Evolutionary conservation across 2,888 invertebrate genomes (phyloP), one percentile per base, ranked within the genome.

Genomic region (Hypercompe scribonia): DNA sequence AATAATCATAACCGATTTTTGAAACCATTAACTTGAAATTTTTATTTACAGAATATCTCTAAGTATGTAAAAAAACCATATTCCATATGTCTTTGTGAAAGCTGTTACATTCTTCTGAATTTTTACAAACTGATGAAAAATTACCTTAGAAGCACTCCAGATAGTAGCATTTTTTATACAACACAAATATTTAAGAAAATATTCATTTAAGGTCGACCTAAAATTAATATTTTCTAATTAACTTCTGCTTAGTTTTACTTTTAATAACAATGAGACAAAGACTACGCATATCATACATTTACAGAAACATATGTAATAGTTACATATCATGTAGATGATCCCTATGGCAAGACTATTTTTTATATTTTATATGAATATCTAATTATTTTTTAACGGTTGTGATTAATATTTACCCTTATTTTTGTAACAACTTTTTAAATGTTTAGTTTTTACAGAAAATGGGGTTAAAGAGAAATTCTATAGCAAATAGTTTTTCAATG

Each of bases 381-480:
- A 73, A 70, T 72, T 34, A 63, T 75, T 73, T 74, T 68, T 70
- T 3, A 78, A 21, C 34, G 69, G 68, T 69, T 24, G 81, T 73
- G 82, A 74, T 58, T 15, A 69, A 77, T 72, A 79, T 77, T 81
- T 68, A 78, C 78, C 75, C 80, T 66, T 76, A 73, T 76, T 79
- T 76, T 78, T 79, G 77, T 71, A 74, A 76, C 70, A 50, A 28
- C 18, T 73, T 78, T 72, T 81, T 76, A 39, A 79, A 79, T 73
- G 70, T 33, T 65, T 50, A 67, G 70, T 72, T 68, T 83, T 72
- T 72, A 66, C 11, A 80, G 46, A 67, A 24, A 18, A 72, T 50
- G 68, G 65, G 72, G 71, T 78, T 82, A 78, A 82, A 71, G 70
- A 71, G 63, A 70, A 61, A 76, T 76, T 65, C 70, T n/a, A 68